These are phyloP conservation scores for Pardosa pseudoannulata DNA, from an alignment of 2,888 invertebrate species.

Conservation along the genomic window DNA sequence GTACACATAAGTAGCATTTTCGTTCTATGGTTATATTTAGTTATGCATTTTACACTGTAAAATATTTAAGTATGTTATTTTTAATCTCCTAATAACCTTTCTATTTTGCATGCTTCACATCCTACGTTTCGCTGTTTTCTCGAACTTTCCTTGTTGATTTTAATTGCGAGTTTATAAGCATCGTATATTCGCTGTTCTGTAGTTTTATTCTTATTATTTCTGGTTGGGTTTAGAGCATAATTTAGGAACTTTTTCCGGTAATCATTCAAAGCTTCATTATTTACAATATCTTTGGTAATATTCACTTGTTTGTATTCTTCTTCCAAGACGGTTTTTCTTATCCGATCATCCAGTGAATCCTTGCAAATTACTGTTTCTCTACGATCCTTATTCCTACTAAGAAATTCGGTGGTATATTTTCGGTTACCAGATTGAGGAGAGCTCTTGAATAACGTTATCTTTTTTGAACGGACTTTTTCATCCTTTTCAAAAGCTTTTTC, in stretches of 20 bases:
- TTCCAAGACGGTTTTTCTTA: neutral
- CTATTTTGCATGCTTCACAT: neutral
- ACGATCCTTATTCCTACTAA: neutral
- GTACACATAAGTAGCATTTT: no score
- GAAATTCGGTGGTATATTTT: neutral
- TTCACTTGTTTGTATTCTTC: neutral
- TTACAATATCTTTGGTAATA: neutral
- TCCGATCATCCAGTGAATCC: neutral
- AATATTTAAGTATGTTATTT: no score
- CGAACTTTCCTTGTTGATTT: no score
- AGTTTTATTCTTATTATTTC: neutral
- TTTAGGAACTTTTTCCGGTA: neutral
- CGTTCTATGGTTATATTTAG: no score
- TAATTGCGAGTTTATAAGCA: no score
- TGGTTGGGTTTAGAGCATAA: neutral
- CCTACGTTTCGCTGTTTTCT: neutral
- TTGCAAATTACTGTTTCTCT: neutral
- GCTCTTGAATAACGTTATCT: neutral
- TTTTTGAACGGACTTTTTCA: neutral
- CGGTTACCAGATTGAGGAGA: neutral
- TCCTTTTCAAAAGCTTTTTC: neutral
- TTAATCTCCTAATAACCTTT: neutral
- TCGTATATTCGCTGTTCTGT: neutral
- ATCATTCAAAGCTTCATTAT: conserved; percentile 26
- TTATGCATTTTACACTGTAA: no score